A percentile compares a stretch with the other conserved stretches of the same genome.
Conservation (phyloP, 1,140 invertebrate species). For the Heliconius congener region DNA sequence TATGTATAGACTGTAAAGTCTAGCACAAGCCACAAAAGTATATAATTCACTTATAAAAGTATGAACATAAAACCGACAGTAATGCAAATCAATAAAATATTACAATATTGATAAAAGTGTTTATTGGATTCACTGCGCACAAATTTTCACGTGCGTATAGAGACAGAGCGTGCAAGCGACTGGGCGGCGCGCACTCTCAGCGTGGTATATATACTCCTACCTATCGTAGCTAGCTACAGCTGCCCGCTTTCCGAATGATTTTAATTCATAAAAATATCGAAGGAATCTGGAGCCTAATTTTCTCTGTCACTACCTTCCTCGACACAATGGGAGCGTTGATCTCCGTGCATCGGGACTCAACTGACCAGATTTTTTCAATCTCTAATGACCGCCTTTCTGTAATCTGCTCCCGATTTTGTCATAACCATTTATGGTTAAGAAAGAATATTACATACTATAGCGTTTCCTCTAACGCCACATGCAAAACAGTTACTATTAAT, state of each 20-base stretch:
- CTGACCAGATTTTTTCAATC: constrained; percentile 67
- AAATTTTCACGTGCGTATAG: constrained; percentile 38
- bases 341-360: constrained; percentile 60
- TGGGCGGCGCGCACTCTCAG: constrained; percentile 61
- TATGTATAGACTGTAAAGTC: constrained; percentile 21
- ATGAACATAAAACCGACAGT: background rate
- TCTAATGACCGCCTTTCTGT: constrained; percentile 50
- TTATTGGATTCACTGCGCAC: constrained; percentile 31
- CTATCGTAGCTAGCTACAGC: constrained; percentile 48
- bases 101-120: constrained; percentile 27
- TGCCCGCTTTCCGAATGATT: constrained; percentile 63
- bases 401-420: constrained; percentile 37
- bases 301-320: constrained; percentile 72
- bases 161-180: constrained; percentile 53
- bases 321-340: constrained; percentile 79
- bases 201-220: constrained; percentile 64
- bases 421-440: constrained; percentile 45
- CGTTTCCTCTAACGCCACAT: background rate
- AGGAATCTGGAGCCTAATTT: constrained; percentile 76
- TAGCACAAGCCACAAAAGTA: constrained; percentile 30
- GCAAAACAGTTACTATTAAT: background rate
- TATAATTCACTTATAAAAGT: constrained; percentile 15
- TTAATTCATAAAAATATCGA: constrained; percentile 73
- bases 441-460: background rate
- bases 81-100: constrained; percentile 15